Evolutionary conservation across 2,888 invertebrate genomes (phyloP), one percentile per base, ranked within the genome.

Genomic region (Volucella inflata): DNA sequence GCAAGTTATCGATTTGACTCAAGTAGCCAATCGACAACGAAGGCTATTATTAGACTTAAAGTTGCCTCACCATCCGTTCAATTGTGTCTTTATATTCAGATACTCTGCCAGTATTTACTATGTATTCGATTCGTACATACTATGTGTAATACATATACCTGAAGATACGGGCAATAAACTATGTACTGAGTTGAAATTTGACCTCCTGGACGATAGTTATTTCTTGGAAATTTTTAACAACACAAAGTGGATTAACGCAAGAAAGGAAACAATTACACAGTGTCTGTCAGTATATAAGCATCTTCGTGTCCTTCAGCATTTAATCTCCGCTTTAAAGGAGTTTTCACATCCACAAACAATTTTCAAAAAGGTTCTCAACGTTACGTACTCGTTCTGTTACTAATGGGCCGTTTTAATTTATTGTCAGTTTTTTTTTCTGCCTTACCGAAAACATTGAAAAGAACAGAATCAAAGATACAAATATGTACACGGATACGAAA

Each of bases 11-110:
- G 64, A 70, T 79, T 83, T 46, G 36, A 42, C 17, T 70, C 57
- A 79, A 79, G 75, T 75, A 65, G 84, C 84, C 79, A 84, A 75
- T 84, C 70, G 79, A 79, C 75, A 75, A 17, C 46, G 48, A 53
- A 84, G 55, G 75, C 79, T 71, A 76, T 84, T 62, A 84, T 84
- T 84, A 30, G 30, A 70, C 44, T 46, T 60, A 40, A 60, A 50
- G 53, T 40, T 68, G 42, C 42, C 55, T 36, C 8, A 30, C 30
- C 30, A 30, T 30, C 40, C 14, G 16, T n/a, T 12, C 51, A 30
- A 36, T n/a, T 30, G 11, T 46, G 10, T 11, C 38, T n/a, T 17
- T 48, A 0, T 16, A 48, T 40, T 30, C 6, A 30, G 30, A 9
- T 50, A n/a, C 2, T 8, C 40, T 55, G 2, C 21, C 21, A 4